Percentiles rank a stretch among this genome's conserved stretches.
Conservation (phyloP, 2,797 vertebrate genomes). For the Denticeps clupeoides region DNA sequence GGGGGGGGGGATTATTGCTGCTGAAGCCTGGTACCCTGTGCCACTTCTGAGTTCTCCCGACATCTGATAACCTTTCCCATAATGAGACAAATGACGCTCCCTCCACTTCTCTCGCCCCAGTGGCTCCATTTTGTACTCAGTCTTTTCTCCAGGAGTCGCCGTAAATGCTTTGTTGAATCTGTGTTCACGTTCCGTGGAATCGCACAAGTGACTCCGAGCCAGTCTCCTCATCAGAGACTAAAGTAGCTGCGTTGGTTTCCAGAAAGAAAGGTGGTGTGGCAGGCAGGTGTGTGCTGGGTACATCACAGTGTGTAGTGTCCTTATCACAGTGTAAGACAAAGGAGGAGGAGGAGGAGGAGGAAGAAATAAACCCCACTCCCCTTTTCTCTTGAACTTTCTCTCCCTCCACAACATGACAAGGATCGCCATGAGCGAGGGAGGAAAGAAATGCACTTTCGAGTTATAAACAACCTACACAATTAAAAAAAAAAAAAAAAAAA, state of each 20-base stretch:
- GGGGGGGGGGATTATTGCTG: conserved; percentile 60
- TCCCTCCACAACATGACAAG: conserved; percentile 23
- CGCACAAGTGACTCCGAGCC: too few species aligned
- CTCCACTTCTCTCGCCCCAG: conserved; percentile 8
- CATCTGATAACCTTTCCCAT: conserved; percentile 18
- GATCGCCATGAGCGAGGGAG: too few species aligned
- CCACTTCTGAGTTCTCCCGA: conserved; percentile 33
- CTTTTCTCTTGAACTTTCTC: conserved; percentile 20
- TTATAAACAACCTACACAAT: conserved; percentile 17
- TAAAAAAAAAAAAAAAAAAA: too few species aligned
- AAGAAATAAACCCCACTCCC: background rate
- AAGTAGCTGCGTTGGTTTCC: conserved; percentile 48
- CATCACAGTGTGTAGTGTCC: conserved; percentile 81
- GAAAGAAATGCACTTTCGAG: too few species aligned
- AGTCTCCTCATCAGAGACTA: conserved; percentile 48
- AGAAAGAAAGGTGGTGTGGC: conserved; percentile 41
- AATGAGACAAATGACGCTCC: conserved; percentile 19
- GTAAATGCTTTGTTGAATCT: too few species aligned
- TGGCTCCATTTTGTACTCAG: background rate
- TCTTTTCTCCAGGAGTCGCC: conserved; percentile 14
- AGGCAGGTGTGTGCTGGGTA: conserved; percentile 55
- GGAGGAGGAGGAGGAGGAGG: conserved; percentile 15
- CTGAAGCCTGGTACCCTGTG: conserved; percentile 40
- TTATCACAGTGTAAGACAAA: conserved; percentile 64
- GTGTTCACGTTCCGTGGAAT: too few species aligned